Evolutionary conservation across 2,797 vertebrate genomes (phyloP), one percentile per base, ranked within the genome.

Genomic region (Lacerta viridis): DNA sequence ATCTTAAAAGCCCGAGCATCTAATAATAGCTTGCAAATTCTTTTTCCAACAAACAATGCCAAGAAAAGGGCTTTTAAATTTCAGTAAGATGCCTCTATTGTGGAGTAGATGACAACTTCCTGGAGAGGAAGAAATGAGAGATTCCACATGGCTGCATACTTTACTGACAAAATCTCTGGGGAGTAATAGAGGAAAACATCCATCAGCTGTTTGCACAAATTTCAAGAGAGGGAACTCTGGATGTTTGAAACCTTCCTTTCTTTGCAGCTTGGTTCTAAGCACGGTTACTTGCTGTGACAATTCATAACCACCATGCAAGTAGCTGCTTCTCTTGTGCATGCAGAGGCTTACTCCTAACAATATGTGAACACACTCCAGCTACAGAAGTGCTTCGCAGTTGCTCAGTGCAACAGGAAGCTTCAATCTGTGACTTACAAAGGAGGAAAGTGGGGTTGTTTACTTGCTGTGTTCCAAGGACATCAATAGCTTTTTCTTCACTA

Each of bases 161-260:
- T 84, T 78, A 80, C 90, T 90, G 50, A 87, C 41, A 92, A 80
- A 93, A 90, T 59, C 83, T 77, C 71, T 27, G 87, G 87, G 91
- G 84, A 91, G 79, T 68, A 77, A 89, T 82, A 84, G 55, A 92
- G 78, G 25, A 91, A 59, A 87, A 87, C 68, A 80, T 88, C 87
- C 92, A 88, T 85, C 80, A 82, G 33, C 88, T 83, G 85, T 1
- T 4, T 4, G 29, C 18, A 36, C 8, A 87, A 86, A 55, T 66
- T 46, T 64, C 82, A 71, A 83, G 83, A 77, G 39, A 81, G 61
- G 8, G 25, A 36, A 93, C 68, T 33, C 18, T 77, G 90, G 91
- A 88, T 85, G 80, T 43, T n/a, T 69, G 5, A 84, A 84, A 80
- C 74, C 27, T 29, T 68, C 11, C 33, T 27, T 39, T 8, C 25